Percentiles rank a stretch among this genome's conserved stretches.
These are phyloP conservation scores for Pyxicephalus adspersus DNA, from an alignment of 2,113 vertebrate genomes.

Conservation along the genomic window DNA sequence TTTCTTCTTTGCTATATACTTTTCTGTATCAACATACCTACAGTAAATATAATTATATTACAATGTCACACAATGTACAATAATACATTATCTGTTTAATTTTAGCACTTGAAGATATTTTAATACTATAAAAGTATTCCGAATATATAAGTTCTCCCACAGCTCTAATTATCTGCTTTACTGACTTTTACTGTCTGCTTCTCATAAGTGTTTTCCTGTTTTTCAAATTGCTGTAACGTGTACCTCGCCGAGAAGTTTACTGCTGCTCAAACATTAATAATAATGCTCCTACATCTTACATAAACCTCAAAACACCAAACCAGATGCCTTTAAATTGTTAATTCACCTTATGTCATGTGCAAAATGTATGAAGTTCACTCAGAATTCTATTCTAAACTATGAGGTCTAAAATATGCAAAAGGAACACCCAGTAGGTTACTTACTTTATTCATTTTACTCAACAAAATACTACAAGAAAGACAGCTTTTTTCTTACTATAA, in stretches of 20 bases:
- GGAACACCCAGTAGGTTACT: too few relatives aligned
- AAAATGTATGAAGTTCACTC: neutral
- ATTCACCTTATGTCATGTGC: constrained; percentile 4
- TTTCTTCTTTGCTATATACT: neutral
- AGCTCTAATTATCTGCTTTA: constrained; percentile 24
- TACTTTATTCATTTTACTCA: too few relatives aligned
- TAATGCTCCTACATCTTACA: constrained; percentile 4
- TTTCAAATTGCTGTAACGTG: neutral
- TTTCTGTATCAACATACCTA: neutral
- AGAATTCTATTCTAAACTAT: neutral
- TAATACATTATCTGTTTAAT: neutral
- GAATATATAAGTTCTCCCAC: constrained; percentile 9
- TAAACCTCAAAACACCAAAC: constrained; percentile 13
- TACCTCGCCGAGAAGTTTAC: neutral
- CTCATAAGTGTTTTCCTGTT: constrained; percentile 29
- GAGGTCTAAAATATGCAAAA: too few relatives aligned
- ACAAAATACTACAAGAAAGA: too few relatives aligned
- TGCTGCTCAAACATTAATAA: constrained; percentile 26
- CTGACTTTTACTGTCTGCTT: constrained; percentile 16
- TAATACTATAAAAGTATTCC: constrained; percentile 16
- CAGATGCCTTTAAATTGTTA: constrained; percentile 24
- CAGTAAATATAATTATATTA: neutral
- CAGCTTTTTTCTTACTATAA: too few relatives aligned
- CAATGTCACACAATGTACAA: neutral
- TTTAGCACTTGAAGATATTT: neutral